These are phyloP conservation scores for Calonectris borealis DNA, from an alignment of 2,113 vertebrate genomes.

Conservation along the genomic window DNA sequence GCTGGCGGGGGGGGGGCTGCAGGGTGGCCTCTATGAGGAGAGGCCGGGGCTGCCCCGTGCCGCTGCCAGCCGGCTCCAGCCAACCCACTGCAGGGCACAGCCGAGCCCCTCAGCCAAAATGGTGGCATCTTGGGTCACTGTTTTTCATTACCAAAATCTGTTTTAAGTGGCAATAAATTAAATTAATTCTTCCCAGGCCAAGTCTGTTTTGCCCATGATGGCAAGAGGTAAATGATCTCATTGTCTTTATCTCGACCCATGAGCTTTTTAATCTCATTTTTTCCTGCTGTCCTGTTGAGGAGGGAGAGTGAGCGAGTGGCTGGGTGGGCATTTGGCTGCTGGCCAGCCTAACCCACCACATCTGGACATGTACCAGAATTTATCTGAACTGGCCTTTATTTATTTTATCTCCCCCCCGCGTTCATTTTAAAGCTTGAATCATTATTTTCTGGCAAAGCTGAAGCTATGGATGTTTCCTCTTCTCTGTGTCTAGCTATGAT, in stretches of 20 bases:
- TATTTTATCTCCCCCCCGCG: not conserved
- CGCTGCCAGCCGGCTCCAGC: fast-evolving
- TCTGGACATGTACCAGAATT: not conserved
- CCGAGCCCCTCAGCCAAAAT: not conserved
- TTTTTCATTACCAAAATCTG: not conserved
- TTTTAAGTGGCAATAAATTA: not conserved
- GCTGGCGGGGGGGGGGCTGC: not conserved
- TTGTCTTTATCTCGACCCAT: not conserved
- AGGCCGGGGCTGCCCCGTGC: fast-evolving
- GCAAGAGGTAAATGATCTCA: not conserved
- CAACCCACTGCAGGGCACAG: fast-evolving
- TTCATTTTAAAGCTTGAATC: not conserved
- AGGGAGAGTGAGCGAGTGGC: fast-evolving
- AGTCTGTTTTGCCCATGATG: not conserved
- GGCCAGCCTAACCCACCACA: not conserved
- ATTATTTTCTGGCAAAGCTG: not conserved
- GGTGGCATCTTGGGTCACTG: fast-evolving
- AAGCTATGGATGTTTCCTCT: not conserved
- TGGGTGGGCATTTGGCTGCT: not conserved
- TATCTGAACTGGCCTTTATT: not conserved
- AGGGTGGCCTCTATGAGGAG: not conserved
- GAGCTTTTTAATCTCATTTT: not conserved
- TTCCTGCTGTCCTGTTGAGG: not conserved
- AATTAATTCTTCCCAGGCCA: not conserved
- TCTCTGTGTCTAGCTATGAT: not conserved